phyloP scores from a whole-genome alignment of 2,797 vertebrate genomes.

The Stomatorhinus walkeri region DNA sequence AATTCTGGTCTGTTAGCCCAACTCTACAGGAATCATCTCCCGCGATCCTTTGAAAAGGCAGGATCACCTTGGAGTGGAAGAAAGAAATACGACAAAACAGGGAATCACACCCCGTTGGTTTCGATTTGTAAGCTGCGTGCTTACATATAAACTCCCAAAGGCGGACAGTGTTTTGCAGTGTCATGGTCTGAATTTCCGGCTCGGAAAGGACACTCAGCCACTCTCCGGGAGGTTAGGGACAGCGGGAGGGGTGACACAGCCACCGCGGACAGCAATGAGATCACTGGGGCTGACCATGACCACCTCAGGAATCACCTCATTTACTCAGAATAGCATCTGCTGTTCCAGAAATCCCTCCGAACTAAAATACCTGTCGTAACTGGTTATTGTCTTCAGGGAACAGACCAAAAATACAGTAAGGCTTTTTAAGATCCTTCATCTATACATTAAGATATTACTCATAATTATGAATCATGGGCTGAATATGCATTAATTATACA shows the following conservation, averaged over 20 bases:
- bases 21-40: neutral
- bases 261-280: neutral
- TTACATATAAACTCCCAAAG: neutral
- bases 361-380: neutral
- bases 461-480: neutral
- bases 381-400: neutral
- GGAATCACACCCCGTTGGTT: neutral
- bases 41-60: neutral
- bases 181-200: neutral
- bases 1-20: neutral
- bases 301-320: neutral
- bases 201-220: neutral
- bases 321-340: neutral
- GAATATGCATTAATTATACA: neutral
- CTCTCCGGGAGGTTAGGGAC: neutral
- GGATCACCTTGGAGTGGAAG: conserved; percentile 1
- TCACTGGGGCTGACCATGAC: neutral
- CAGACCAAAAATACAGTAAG: neutral
- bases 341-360: neutral
- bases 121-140: neutral
- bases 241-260: neutral
- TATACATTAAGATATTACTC: neutral
- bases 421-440: neutral
- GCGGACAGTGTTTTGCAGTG: neutral
- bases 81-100: neutral